Base-by-base conservation (phyloP, 2,888 invertebrate species). In the Eulithis prunata region DNA sequence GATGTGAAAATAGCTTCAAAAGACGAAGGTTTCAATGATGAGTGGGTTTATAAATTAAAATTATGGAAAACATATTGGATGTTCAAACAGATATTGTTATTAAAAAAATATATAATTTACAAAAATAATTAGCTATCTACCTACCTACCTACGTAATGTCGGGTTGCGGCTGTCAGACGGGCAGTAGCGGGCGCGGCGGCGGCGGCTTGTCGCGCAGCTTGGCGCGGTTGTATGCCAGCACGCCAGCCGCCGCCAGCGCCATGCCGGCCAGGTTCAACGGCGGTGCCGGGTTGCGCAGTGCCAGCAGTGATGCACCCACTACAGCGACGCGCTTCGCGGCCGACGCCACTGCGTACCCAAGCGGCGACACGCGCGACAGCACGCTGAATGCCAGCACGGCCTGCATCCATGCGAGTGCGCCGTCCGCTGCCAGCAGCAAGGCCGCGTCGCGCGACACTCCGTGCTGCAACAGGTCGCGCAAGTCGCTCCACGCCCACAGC, bases 331-430 rank as follows among this genome's bases (percentile, higher is more conserved):
- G 94, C 91, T 99, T 99, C 61, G 98, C 98, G 36, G 98, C 97
- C 88, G 97, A 99, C 60, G 98, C 98, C 64, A 99, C 98, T 0
- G 98, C 98, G 89, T 99, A 99, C 0, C 98, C 97, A 43, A 99
- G 94, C 49, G 99, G 98, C n/a, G 98, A 96, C 47, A 99, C 97
- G 72, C 97, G 91, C 61, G 97, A 97, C 75, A 99, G 94, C 62
- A 99, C 96, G 75, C 97, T 97, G 91, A 99, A 99, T 0, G 99
- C 99, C 60, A 98, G 95, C 78, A 98, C 96, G 58, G 99, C 99
- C 90, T 99, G 99, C 75, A 98, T 91, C 97, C 98, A 99, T 83
- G 97, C 98, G 73, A 98, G 94, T 62, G 97, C 93, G 13, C 98
- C 99, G 88, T 98, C 98, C 45, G 83, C 84, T 52, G 79, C 86